These are phyloP conservation scores for Burhinus oedicnemus DNA, from an alignment of 2,113 vertebrate species.

Conservation along the genomic window DNA sequence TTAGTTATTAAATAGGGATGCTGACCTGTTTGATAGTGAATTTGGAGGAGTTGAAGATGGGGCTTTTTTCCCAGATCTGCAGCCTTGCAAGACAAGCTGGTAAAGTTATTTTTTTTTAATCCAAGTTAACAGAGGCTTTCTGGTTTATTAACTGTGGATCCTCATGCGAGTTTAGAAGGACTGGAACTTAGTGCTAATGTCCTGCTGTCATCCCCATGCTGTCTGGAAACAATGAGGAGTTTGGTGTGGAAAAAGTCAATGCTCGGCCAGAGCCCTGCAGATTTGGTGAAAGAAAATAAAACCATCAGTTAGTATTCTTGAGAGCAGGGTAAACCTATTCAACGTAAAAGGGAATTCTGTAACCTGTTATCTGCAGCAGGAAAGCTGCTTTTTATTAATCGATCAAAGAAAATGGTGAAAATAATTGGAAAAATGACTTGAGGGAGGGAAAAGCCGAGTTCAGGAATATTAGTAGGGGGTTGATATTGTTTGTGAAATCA, in stretches of 20 bases:
- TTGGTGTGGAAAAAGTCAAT: background rate
- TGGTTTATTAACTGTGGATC: background rate
- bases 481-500: constrained; percentile 42
- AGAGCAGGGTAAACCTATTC: background rate
- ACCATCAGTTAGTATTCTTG: background rate
- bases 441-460: constrained; percentile 10
- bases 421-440: constrained; percentile 37
- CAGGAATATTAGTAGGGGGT: constrained; percentile 4
- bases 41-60: background rate
- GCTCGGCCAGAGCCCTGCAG: background rate
- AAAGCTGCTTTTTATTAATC: constrained; percentile 47
- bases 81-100: background rate
- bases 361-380: constrained; percentile 14
- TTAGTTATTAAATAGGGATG: background rate
- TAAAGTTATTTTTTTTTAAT: background rate
- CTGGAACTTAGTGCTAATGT: background rate
- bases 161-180: background rate
- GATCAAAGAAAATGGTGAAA: constrained; percentile 38
- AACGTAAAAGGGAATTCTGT: background rate
- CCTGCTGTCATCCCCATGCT: background rate
- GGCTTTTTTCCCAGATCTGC: background rate
- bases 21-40: background rate
- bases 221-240: background rate
- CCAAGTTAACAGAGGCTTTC: background rate
- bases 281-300: background rate